Evolutionary conservation across 2,797 vertebrate species (phyloP).

Genomic region (Octomys mimax): DNA sequence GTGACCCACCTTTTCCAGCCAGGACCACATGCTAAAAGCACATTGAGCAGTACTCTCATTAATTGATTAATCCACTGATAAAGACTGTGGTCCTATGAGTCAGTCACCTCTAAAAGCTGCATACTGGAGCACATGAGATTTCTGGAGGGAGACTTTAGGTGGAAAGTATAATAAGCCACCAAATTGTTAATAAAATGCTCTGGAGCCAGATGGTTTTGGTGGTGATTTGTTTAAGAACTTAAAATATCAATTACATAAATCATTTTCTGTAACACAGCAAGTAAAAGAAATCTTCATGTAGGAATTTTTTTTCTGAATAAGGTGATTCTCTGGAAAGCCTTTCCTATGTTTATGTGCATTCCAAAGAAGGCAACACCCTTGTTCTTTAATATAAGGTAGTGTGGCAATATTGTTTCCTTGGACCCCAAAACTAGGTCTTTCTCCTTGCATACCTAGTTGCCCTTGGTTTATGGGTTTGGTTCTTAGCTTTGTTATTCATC

Average conservation of each 20-base stretch:
- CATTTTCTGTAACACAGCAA: conserved; percentile 37
- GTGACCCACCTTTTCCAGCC: background rate
- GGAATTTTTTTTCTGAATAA: background rate
- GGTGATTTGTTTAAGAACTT: conserved; percentile 49
- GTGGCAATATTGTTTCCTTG: background rate
- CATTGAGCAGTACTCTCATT: background rate
- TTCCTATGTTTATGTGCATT: background rate
- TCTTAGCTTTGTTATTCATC: background rate
- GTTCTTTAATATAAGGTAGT: background rate
- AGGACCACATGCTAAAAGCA: background rate
- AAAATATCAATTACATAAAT: conserved; percentile 24
- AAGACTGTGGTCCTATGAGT: too few species aligned
- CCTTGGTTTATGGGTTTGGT: background rate
- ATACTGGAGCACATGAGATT: background rate
- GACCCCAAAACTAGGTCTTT: background rate
- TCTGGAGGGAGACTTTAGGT: background rate
- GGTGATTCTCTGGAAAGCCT: background rate
- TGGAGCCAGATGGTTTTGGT: conserved; percentile 35
- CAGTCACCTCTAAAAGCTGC: background rate
- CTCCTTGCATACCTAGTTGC: background rate
- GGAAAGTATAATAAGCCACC: background rate
- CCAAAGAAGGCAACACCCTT: background rate
- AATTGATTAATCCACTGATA: too few species aligned
- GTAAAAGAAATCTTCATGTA: conserved; percentile 15
- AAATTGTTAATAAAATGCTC: conserved; percentile 30